Evolutionary conservation across 2,113 vertebrate species (phyloP).

Genomic region (Chauna torquata): DNA sequence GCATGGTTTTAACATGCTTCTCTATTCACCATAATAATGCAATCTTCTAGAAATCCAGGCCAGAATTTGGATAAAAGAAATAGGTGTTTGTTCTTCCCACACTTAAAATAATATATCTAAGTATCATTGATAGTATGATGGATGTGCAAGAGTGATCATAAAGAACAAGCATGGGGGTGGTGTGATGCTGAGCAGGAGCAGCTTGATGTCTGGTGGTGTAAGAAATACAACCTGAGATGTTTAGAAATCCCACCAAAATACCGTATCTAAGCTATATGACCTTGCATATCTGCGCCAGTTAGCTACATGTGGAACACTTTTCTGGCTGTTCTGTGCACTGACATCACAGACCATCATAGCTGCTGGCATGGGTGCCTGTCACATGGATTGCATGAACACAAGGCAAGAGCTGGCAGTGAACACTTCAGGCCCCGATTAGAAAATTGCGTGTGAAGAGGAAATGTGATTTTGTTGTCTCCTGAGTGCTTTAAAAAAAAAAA

Average conservation of each 20-base stretch:
- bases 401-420: conserved; percentile 45
- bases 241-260: neutral
- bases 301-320: neutral
- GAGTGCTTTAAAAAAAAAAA: conserved; percentile 38
- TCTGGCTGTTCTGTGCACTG: neutral
- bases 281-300: neutral
- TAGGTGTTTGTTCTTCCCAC: neutral
- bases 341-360: neutral
- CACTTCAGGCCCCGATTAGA: neutral
- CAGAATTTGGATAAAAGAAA: neutral
- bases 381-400: neutral
- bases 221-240: neutral
- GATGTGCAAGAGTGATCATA: neutral
- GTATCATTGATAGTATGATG: neutral
- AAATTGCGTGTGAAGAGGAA: conserved; percentile 12
- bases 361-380: conserved; percentile 5
- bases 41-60: neutral
- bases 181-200: conserved; percentile 1
- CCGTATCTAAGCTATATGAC: neutral
- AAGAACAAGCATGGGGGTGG: conserved; percentile 1
- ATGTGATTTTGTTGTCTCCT: neutral
- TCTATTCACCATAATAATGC: neutral
- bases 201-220: neutral
- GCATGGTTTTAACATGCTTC: neutral
- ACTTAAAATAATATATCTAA: neutral